Base-by-base conservation (phyloP, 2,797 vertebrate species). In the Argentina silus region DNA sequence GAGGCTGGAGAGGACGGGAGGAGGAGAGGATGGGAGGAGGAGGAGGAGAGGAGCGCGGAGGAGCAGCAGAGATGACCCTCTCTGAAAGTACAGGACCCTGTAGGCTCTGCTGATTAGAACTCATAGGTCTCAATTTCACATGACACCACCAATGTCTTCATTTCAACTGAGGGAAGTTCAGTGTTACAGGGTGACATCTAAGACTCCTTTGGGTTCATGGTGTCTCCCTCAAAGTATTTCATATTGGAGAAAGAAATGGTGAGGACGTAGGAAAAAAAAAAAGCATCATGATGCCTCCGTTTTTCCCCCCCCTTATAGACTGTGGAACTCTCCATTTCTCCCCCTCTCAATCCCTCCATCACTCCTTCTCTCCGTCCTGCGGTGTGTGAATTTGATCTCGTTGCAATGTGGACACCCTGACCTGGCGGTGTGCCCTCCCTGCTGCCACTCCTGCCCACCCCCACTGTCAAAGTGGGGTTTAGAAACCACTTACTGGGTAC, bases 61-160 rank as follows among this genome's bases (percentile, higher is more conserved):
- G 36, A 57, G 61, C 43, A 44, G 57, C 7, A 68, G 23, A 53
- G 57, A 15, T 65, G 11, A 50, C 63, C 44, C 50, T 48, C 19
- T 10, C 60, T 66, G 60, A 57, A 55, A 57, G 65, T 60, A 76
- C 57, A 15, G 23, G 42, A 14, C 23, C n/a, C 14, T 45, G 68
- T 67, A 27, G 36, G 43, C 43, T 50, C 27, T 23, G 15, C 55
- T 78, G 74, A 78, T 78, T 75, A 72, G 72, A 76, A 79, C 63
- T 60, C 55, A 56, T 79, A 75, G 69, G 68, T 77, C 67, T 67
- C 65, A 68, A 66, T 72, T 72, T 72, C 12, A 50, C 27, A n/a
- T 62, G 69, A 68, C 75, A 77, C 47, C 36, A 6, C 70, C 27
- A 12, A 7, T n/a, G 14, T 47, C 61, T 36, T 48, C 48, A 21